Conservation (phyloP, 2,888 invertebrate genomes). For the Dicranocentrus wangi region DNA sequence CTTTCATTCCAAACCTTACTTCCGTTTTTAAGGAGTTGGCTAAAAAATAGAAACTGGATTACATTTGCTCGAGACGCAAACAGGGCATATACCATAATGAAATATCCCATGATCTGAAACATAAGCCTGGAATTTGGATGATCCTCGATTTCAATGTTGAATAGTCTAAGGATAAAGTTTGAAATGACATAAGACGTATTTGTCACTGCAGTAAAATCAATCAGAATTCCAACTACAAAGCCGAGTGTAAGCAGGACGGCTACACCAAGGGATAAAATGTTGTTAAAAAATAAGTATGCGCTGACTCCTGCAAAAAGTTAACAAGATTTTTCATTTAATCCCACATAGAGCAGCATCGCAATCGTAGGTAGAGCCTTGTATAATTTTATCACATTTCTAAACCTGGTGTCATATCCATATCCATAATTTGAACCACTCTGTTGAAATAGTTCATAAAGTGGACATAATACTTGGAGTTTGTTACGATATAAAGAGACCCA, state of each 20-base stretch:
- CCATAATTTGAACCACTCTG: constrained; percentile 66
- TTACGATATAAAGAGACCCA: constrained; percentile 61
- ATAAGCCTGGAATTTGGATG: background rate
- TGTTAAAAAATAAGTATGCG: constrained; percentile 63
- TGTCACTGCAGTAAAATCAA: constrained; percentile 52
- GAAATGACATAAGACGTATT: constrained; percentile 55
- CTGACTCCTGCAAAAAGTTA: no score
- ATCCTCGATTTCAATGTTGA: constrained; percentile 40
- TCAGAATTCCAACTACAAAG: constrained; percentile 22
- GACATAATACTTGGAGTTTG: constrained; percentile 63
- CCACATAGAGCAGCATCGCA: no score
- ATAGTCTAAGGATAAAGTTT: constrained; percentile 60
- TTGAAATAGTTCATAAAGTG: constrained; percentile 71
- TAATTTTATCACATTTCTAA: no score
- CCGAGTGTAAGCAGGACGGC: constrained; percentile 35
- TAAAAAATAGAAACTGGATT: constrained; percentile 68
- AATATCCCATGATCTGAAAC: constrained; percentile 41
- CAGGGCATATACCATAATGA: constrained; percentile 59
- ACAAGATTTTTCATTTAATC: no score
- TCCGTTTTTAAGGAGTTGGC: constrained; percentile 65
- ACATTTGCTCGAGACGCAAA: constrained; percentile 67
- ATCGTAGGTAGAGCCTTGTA: no score
- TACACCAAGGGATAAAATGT: constrained; percentile 45
- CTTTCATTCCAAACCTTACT: constrained; percentile 69
- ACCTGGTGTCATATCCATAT: constrained; percentile 67